phyloP scores from a whole-genome alignment of 2,888 invertebrate genomes.

The Mythimna ferrago region DNA sequence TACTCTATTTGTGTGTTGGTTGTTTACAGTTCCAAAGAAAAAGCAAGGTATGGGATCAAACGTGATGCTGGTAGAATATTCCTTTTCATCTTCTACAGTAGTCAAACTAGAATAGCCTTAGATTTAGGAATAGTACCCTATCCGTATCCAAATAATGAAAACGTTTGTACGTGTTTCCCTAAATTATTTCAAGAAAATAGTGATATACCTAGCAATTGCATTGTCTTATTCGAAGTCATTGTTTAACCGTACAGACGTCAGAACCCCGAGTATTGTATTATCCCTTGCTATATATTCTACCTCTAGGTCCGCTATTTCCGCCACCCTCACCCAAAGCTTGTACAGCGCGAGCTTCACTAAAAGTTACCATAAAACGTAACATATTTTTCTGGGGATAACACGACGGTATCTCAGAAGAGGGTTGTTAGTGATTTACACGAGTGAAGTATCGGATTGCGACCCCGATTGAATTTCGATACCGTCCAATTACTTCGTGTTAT shows the following conservation, averaged over 20 bases:
- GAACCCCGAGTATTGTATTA: constrained; percentile 57
- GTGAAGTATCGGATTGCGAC: constrained; percentile 72
- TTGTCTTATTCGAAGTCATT: constrained; percentile 22
- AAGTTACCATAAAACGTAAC: constrained; percentile 86
- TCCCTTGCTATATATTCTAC: constrained; percentile 69
- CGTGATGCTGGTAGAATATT: constrained; percentile 91
- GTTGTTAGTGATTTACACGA: constrained; percentile 75
- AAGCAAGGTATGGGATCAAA: constrained; percentile 92
- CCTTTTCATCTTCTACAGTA: constrained; percentile 89
- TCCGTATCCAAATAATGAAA: constrained; percentile 60
- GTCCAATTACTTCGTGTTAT: constrained; percentile 73
- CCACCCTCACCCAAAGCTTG: constrained; percentile 67
- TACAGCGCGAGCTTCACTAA: constrained; percentile 66
- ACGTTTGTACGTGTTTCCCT: constrained; percentile 72
- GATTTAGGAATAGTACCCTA: constrained; percentile 83
- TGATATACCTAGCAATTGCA: constrained; percentile 17
- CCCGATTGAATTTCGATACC: constrained; percentile 74
- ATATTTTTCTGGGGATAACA: constrained; percentile 64
- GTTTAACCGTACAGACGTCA: constrained; percentile 71
- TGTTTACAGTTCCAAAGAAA: constrained; percentile 96
- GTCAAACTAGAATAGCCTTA: constrained; percentile 87
- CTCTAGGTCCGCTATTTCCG: constrained; percentile 60
- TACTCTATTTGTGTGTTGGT: constrained; percentile 91
- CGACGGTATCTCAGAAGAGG: constrained; percentile 70
- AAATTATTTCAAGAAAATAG: constrained; percentile 25